phyloP scores from a whole-genome alignment of 2,888 invertebrate genomes.

The Heliconius cydno region DNA sequence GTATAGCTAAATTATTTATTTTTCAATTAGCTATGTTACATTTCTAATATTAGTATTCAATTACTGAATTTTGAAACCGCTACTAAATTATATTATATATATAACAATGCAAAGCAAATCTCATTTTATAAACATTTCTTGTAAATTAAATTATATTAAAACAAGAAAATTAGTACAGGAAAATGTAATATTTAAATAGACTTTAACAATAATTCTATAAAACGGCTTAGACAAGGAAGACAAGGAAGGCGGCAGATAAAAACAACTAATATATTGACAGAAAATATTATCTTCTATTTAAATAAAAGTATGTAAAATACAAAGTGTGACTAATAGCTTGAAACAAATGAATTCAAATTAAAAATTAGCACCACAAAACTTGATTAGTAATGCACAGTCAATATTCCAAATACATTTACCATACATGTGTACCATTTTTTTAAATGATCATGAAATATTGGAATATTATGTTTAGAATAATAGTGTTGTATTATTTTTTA shows the following conservation, averaged over 20 bases:
- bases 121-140: too few relatives aligned
- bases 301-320: neutral
- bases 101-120: too few relatives aligned
- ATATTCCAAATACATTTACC: neutral
- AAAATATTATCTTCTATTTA: neutral
- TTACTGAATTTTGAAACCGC: too few relatives aligned
- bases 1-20: too few relatives aligned
- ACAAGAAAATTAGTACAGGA: too few relatives aligned
- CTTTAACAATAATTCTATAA: neutral
- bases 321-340: neutral
- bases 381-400: neutral
- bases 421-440: neutral
- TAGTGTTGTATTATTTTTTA: neutral
- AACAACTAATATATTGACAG: neutral
- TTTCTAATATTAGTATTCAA: too few relatives aligned
- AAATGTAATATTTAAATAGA: too few relatives aligned
- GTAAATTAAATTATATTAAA: too few relatives aligned
- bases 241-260: neutral
- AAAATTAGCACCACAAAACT: neutral
- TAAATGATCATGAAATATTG: neutral
- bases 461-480: too few relatives aligned
- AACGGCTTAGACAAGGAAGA: neutral
- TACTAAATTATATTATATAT: too few relatives aligned
- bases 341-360: conserved; percentile 3
- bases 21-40: too few relatives aligned